phyloP scores from a whole-genome alignment of 2,113 vertebrate species.

The Anoplopoma fimbria region DNA sequence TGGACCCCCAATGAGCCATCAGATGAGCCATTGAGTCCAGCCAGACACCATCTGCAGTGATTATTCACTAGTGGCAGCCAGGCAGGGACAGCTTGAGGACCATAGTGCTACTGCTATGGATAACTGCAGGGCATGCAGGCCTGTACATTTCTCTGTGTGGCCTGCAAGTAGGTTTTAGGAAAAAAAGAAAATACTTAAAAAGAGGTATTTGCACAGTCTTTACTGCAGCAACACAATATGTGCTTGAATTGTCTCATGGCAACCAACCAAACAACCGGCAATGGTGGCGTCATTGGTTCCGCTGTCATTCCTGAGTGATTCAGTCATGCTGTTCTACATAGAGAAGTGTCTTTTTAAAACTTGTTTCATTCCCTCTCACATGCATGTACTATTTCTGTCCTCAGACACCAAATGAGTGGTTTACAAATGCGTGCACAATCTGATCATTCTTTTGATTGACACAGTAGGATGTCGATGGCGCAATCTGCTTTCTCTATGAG shows the following conservation, averaged over 20 bases:
- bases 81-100: conserved; percentile 71
- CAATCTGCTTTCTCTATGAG: conserved; percentile 5
- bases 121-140: conserved; percentile 60
- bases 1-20: conserved; percentile 72
- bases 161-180: conserved; percentile 37
- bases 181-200: conserved; percentile 37
- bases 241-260: conserved; percentile 68
- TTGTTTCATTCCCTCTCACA: conserved; percentile 56
- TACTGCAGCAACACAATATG: conserved; percentile 45
- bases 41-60: conserved; percentile 82
- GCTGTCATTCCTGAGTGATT: conserved; percentile 81
- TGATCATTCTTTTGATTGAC: conserved; percentile 22
- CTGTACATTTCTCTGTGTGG: conserved; percentile 43
- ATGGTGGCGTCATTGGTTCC: conserved; percentile 78
- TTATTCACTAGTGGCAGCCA: conserved; percentile 75
- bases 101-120: conserved; percentile 45
- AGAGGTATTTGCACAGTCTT: conserved; percentile 47
- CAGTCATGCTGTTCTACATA: conserved; percentile 69
- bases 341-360: conserved; percentile 69
- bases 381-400: conserved; percentile 70
- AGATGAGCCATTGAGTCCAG: conserved; percentile 80
- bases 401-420: conserved; percentile 40
- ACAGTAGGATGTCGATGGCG: neutral
- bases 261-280: conserved; percentile 79
- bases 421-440: conserved; percentile 36